Conservation (phyloP, 2,888 invertebrate species). For the Sabatieria punctata region DNA sequence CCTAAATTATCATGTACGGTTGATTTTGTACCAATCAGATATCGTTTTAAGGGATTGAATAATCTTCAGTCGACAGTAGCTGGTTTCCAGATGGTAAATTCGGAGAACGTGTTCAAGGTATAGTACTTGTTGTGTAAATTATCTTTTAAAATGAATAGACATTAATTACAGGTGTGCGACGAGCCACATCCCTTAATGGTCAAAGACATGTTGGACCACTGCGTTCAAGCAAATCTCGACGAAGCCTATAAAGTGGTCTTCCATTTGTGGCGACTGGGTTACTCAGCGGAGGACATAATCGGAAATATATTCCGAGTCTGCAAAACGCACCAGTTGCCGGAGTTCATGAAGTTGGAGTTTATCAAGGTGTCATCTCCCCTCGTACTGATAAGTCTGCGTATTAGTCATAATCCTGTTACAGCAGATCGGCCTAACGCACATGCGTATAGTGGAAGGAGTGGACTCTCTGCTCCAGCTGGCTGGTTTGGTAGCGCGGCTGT, state of each 20-base stretch:
- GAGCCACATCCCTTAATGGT: constrained; percentile 91
- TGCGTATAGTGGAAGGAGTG: constrained; percentile 74
- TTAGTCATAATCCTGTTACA: constrained; percentile 36
- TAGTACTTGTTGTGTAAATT: constrained; percentile 3
- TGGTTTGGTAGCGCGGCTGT: constrained; percentile 65
- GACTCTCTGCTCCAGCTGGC: constrained; percentile 73
- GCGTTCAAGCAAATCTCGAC: constrained; percentile 59
- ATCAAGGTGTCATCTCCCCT: constrained; percentile 60
- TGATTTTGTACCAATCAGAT: too few relatives aligned
- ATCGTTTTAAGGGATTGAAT: constrained; percentile 62
- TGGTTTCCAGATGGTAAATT: constrained; percentile 73
- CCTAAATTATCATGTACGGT: too few relatives aligned
- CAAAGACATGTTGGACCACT: constrained; percentile 70
- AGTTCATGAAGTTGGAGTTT: constrained; percentile 61
- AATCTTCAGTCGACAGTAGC: constrained; percentile 87
- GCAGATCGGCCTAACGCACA: constrained; percentile 78
- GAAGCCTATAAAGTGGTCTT: constrained; percentile 51
- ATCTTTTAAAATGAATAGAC: not conserved
- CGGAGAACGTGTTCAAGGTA: constrained; percentile 81
- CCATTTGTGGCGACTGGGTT: constrained; percentile 78
- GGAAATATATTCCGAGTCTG: constrained; percentile 82
- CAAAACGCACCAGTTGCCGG: constrained; percentile 63
- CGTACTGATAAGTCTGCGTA: too few relatives aligned
- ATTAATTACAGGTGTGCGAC: constrained; percentile 58
- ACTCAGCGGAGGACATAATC: constrained; percentile 90